Percentiles rank a stretch among this genome's conserved stretches.
Conservation (phyloP, 2,797 vertebrate species). For the Pachyuromys duprasi region DNA sequence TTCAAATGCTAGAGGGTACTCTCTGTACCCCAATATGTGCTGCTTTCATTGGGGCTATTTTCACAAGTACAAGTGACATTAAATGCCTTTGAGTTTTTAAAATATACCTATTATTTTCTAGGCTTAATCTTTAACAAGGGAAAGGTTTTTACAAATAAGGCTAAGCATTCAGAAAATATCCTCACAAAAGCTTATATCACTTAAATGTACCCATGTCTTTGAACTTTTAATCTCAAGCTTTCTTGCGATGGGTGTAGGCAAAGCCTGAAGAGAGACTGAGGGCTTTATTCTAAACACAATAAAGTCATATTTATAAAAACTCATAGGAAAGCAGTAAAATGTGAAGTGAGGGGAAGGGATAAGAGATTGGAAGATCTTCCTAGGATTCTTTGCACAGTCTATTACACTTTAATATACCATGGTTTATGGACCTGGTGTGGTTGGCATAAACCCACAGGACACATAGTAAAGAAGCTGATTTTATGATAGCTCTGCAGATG, state of each 20-base stretch:
- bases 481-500: slow-evolving; percentile 71
- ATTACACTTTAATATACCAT: slow-evolving; percentile 75
- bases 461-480: slow-evolving; percentile 61
- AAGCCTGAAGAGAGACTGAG: slow-evolving; percentile 58
- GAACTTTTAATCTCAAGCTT: not conserved
- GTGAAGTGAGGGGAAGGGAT: slow-evolving; percentile 60
- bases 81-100: slow-evolving; percentile 21
- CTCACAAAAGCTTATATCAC: not conserved
- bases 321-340: slow-evolving; percentile 47
- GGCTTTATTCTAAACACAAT: slow-evolving; percentile 52
- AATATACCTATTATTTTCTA: not conserved
- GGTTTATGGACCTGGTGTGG: slow-evolving; percentile 76
- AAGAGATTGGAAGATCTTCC: slow-evolving; percentile 51
- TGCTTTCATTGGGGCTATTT: not conserved
- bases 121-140: not conserved
- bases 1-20: not conserved
- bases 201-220: slow-evolving; percentile 5
- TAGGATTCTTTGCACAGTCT: slow-evolving; percentile 73
- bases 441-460: slow-evolving; percentile 72
- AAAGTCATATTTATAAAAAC: slow-evolving; percentile 63
- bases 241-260: not conserved
- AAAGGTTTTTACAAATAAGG: slow-evolving; percentile 17
- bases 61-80: not conserved
- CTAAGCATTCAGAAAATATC: not conserved
- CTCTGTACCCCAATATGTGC: not conserved